phyloP scores from a whole-genome alignment of 2,113 vertebrate genomes.

The Anthoscopus minutus region DNA sequence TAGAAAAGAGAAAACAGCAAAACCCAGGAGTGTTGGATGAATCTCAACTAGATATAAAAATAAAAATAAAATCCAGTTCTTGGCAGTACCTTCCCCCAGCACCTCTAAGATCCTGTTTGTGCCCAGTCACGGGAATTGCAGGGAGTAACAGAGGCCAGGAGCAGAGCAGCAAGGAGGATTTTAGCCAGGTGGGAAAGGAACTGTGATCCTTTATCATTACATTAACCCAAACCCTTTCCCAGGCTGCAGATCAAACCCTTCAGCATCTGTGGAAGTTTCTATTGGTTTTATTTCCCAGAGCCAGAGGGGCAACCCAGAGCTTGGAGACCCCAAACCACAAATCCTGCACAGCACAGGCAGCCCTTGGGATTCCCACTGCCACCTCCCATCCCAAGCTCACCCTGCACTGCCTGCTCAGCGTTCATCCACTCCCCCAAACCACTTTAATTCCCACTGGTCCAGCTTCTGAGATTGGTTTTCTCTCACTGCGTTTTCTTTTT shows the following conservation, averaged over 20 bases:
- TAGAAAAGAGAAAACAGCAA: background rate
- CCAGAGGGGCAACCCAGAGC: background rate
- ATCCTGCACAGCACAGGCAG: background rate
- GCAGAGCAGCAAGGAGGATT: too few relatives aligned
- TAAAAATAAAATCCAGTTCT: background rate
- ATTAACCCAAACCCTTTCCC: too few relatives aligned
- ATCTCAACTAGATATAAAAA: background rate
- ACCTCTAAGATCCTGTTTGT: background rate
- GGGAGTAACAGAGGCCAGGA: too few relatives aligned
- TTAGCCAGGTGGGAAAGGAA: too few relatives aligned
- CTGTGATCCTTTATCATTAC: too few relatives aligned
- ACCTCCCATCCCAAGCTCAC: background rate
- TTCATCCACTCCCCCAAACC: rapidly evolving
- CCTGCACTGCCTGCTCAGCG: background rate
- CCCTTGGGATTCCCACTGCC: rapidly evolving
- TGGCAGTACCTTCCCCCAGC: background rate
- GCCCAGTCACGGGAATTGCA: too few relatives aligned
- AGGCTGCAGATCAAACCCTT: too few relatives aligned
- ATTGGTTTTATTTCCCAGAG: too few relatives aligned
- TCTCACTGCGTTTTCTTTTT: rapidly evolving
- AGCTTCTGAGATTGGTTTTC: background rate
- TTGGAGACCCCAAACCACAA: background rate
- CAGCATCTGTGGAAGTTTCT: too few relatives aligned
- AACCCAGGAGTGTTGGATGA: rapidly evolving
- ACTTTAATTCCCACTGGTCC: background rate